These are phyloP conservation scores for Lobophora halterata DNA, from an alignment of 2,888 invertebrate species.

Conservation along the genomic window DNA sequence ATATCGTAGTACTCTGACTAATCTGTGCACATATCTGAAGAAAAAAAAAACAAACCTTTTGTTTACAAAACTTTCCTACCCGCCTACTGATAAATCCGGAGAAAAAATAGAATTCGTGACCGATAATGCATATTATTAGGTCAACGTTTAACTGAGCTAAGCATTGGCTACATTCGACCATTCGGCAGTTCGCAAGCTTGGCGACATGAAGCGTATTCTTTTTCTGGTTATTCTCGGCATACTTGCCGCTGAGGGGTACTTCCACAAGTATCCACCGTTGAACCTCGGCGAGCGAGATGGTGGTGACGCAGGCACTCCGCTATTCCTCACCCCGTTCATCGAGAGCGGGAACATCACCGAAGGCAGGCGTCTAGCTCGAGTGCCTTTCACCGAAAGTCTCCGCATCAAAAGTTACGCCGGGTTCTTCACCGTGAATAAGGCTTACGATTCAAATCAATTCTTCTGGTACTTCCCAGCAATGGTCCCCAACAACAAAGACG, in stretches of 20 bases:
- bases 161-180: slow-evolving; percentile 13
- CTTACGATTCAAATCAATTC: slow-evolving; percentile 90
- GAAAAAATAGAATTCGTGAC: slow-evolving; percentile 7
- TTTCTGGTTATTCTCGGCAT: slow-evolving; percentile 43
- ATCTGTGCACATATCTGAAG: too few relatives aligned
- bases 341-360: slow-evolving; percentile 85
- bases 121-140: slow-evolving; percentile 27
- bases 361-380: slow-evolving; percentile 79
- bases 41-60: too few relatives aligned
- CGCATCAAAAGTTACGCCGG: slow-evolving; percentile 87
- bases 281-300: slow-evolving; percentile 50
- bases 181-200: slow-evolving; percentile 6
- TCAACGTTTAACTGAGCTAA: slow-evolving; percentile 23
- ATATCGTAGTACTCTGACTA: too few relatives aligned
- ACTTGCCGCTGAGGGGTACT: slow-evolving; percentile 45
- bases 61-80: too few relatives aligned
- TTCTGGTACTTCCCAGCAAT: slow-evolving; percentile 95
- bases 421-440: slow-evolving; percentile 90
- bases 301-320: slow-evolving; percentile 78
- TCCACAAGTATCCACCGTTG: slow-evolving; percentile 61
- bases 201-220: slow-evolving; percentile 42
- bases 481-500: slow-evolving; percentile 68
- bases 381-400: slow-evolving; percentile 80
- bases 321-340: slow-evolving; percentile 88
- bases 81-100: too few relatives aligned